Conservation (phyloP, 2,113 vertebrate genomes). For the Hippopotamus amphibius region DNA sequence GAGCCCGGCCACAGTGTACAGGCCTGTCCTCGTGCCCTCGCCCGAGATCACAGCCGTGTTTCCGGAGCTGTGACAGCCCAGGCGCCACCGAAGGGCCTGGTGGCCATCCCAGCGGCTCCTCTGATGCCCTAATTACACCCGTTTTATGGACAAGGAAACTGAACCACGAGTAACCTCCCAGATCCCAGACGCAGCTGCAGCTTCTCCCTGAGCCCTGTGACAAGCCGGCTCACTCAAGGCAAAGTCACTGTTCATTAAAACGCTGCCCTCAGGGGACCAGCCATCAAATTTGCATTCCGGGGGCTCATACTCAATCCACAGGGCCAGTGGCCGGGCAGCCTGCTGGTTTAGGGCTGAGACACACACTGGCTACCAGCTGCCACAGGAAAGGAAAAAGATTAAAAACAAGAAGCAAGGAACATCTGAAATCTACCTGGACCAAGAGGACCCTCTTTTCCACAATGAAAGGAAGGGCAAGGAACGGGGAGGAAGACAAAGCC, state of each 20-base stretch:
- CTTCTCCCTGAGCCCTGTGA: not conserved
- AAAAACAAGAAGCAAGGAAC: not conserved
- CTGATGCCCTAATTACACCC: not conserved
- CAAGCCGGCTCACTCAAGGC: not conserved
- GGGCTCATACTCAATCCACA: rapidly evolving
- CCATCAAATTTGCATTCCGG: not conserved
- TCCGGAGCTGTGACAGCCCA: not conserved
- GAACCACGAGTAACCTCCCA: not conserved
- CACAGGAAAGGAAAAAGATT: rapidly evolving
- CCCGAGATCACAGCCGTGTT: not conserved
- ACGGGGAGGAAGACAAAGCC: no score
- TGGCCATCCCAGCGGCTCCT: rapidly evolving
- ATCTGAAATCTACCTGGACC: not conserved
- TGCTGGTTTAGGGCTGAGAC: rapidly evolving
- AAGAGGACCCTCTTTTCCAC: not conserved
- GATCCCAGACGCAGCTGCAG: not conserved
- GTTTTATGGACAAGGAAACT: rapidly evolving
- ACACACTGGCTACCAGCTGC: rapidly evolving
- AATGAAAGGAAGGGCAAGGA: no score
- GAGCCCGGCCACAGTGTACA: not conserved
- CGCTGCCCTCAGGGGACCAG: rapidly evolving
- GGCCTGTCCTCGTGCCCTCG: not conserved
- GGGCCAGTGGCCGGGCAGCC: not conserved
- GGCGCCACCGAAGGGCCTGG: not conserved
- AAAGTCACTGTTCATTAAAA: not conserved